Percentiles rank a stretch among this genome's conserved stretches.
These are phyloP conservation scores for Setipinna tenuifilis DNA, from an alignment of 2,797 vertebrate species.

Conservation along the genomic window DNA sequence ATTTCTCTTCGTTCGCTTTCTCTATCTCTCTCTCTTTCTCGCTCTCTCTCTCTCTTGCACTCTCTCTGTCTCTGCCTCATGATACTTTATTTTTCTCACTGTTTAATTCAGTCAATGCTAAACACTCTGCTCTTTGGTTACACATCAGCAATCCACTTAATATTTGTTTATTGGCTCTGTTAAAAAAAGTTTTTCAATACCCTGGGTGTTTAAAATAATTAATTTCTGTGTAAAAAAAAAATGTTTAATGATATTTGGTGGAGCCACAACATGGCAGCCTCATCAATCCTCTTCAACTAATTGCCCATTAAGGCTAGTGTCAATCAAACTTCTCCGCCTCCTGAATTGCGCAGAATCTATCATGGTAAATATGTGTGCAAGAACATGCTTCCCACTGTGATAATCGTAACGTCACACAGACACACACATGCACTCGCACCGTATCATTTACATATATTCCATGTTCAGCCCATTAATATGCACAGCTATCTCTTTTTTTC, in stretches of 20 bases:
- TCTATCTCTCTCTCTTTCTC: neutral
- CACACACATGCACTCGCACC: neutral
- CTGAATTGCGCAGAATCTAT: neutral
- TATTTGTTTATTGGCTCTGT: constrained; percentile 11
- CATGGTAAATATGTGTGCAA: neutral
- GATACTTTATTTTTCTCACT: neutral
- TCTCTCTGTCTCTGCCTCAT: neutral
- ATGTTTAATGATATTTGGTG: constrained; percentile 18
- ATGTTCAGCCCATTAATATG: constrained; percentile 4
- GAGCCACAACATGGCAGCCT: neutral
- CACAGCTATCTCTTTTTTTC: neutral
- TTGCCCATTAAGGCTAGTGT: neutral
- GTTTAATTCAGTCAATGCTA: neutral
- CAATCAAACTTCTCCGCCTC: constrained; percentile 4
- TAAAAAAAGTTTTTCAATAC: neutral
- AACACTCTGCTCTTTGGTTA: neutral
- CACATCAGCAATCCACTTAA: constrained; percentile 12
- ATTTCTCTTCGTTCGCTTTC: too few relatives aligned
- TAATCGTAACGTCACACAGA: neutral
- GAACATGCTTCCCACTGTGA: constrained; percentile 3
- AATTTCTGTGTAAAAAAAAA: neutral
- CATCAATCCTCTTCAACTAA: constrained; percentile 1
- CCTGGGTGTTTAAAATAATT: constrained; percentile 13
- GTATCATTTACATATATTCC: constrained; percentile 15
- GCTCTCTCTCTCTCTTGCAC: neutral